Evolutionary conservation across 2,888 invertebrate genomes (phyloP), one percentile per base, ranked within the genome.

Genomic region (Blastobasis lacticolella): DNA sequence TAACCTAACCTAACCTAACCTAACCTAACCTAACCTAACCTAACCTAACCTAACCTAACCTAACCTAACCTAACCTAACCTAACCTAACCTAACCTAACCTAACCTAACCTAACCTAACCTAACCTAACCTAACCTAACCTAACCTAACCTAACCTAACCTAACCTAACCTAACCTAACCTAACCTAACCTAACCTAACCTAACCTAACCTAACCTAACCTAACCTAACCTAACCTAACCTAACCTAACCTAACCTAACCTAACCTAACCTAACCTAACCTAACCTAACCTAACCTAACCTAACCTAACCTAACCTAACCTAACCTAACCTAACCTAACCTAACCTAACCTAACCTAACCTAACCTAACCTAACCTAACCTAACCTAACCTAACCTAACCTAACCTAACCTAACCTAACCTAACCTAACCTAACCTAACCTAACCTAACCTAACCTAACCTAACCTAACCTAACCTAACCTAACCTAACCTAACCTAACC

Each of bases 281-380:
- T 48, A 48, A 48, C 48, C 48, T 48, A 48, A 48, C 48, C 48
- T 48, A 48, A 48, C 48, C 48, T 48, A 48, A 48, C 48, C 48
- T 48, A 48, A 48, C 48, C 48, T 48, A 48, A 48, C 48, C 48
- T 48, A 48, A 48, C 48, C 48, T 48, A 48, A 48, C 48, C 48
- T 48, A 48, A 48, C 48, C 48, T 48, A 48, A 47, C 48, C 48
- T 48, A 48, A 48, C 48, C 48, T 48, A 48, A 48, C 48, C 48
- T 48, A 48, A 48, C 48, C 48, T 48, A 48, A 40, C 48, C 48
- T 41, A 41, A 48, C 48, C 48, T 48, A 48, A 48, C 48, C 48
- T 48, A 48, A 47, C 48, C 48, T 48, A 48, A 48, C 48, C 48
- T 48, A 48, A 48, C 48, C 48, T 48, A 48, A 48, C 48, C 48